Evolutionary conservation across 2,888 invertebrate species (phyloP), one percentile per base, ranked within the genome.

Genomic region (Lasioglossum villosulum): DNA sequence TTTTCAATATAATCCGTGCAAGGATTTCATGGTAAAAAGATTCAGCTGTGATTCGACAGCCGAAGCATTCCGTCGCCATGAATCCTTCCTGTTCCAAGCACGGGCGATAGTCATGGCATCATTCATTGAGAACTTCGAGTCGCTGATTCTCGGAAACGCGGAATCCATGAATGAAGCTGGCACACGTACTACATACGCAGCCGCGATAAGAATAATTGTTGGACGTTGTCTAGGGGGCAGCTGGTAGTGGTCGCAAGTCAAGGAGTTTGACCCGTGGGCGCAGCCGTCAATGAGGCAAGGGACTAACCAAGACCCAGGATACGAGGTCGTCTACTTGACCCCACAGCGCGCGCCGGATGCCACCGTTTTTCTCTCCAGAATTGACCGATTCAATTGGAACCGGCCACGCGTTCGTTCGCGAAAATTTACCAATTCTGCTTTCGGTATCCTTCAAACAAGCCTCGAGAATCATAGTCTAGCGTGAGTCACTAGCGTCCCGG

Each of bases 281-380:
- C 90, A 90, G 90, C 82, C 92, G 88, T 91, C 92, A 94, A 93
- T 91, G 91, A 93, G 92, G 91, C 90, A 89, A 90, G 92, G 90
- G 91, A 84, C 90, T 90, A 88, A 90, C 90, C 88, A 90, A 94
- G 94, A 94, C 93, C 93, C 94, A 94, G 94, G 94, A 94, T 94
- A 94, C 94, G 93, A 91, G 94, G 94, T 94, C 94, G 93, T 87
- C 92, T 91, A 93, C 90, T 95, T 95, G 93, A 95, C 95, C 95
- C 90, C 92, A 90, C 91, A 93, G 94, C 94, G 94, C 92, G 88
- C 94, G 94, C 94, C 94, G 94, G 94, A 94, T 94, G 94, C 93
- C 94, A 94, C 91, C 88, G 92, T 94, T 94, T 93, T 93, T 93
- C 92, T 93, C 91, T 90, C 87, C 78, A 91, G 91, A 94, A 92